Base-by-base conservation (phyloP, 2,113 vertebrate species). In the Progne subis region DNA sequence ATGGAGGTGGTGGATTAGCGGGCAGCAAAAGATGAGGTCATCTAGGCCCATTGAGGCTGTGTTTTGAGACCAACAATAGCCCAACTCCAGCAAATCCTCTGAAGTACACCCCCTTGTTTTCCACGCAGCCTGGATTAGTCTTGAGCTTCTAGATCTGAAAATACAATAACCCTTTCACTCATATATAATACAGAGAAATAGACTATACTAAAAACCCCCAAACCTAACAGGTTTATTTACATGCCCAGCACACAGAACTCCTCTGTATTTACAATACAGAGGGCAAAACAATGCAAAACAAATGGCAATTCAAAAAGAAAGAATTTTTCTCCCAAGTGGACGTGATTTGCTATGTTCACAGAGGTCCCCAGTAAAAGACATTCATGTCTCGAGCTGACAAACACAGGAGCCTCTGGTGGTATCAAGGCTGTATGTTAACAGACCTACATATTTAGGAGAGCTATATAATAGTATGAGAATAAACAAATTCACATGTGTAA, bases 31-130 rank as follows among this genome's bases (percentile, higher is more conserved):
- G 94, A 92, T 97, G 89, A 83, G 97, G 70, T 96, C 94, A 91
- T 86, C 89, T 77, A 80, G 92, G 91, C 86, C 91, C 75, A 95
- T 64, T 91, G 82, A 98, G 94, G 63, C n/a, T 6, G 88, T 74
- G 32, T 72, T 97, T 50, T 91, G 79, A 97, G 95, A 97, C 39
- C 90, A 90, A 97, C 90, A 92, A 97, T 79, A 94, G 87, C 24
- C n/a, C 65, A 92, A 97, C 96, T 97, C 91, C 91, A 97, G 93
- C 92, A 97, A 49, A 97, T 93, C 90, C 95, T 94, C 97, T 97
- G 95, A 97, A 97, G 97, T 97, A 96, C 96, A 95, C 93, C 94
- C 97, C 95, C 97, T 97, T 96, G 96, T 97, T 96, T 97, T 97
- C 95, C 95, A 94, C 82, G 46, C 71, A 97, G 94, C 91, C 76